Percentiles rank a stretch among this genome's conserved stretches.
phyloP scores from a whole-genome alignment of 1,140 invertebrate genomes.

The Penaeus vannamei region DNA sequence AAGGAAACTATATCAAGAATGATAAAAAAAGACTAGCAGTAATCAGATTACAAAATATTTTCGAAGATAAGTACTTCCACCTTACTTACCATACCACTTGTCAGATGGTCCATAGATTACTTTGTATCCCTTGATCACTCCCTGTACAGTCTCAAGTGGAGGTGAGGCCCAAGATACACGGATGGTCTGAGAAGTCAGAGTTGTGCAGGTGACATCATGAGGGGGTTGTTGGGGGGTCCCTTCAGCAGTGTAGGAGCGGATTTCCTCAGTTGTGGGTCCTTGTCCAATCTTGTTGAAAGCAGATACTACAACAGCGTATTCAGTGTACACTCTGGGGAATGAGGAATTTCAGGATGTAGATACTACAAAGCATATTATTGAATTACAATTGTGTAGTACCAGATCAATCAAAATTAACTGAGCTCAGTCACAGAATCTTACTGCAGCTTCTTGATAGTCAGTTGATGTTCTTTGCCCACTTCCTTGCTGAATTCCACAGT shows the following conservation, averaged over 20 bases:
- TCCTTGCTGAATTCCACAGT: conserved; percentile 93
- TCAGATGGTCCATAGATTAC: conserved; percentile 94
- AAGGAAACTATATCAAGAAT: background rate
- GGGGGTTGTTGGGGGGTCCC: conserved; percentile 94
- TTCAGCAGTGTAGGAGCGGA: conserved; percentile 92
- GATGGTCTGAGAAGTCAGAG: conserved; percentile 93
- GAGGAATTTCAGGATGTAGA: conserved; percentile 19
- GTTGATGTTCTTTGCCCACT: conserved; percentile 87
- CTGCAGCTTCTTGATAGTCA: conserved; percentile 86
- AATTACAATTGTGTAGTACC: background rate
- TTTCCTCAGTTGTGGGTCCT: conserved; percentile 90
- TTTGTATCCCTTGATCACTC: conserved; percentile 96
- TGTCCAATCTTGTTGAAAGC: conserved; percentile 95
- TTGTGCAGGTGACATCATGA: conserved; percentile 90
- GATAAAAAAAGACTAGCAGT: background rate
- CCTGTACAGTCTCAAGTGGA: conserved; percentile 89
- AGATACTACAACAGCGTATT: conserved; percentile 94
- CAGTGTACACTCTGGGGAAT: conserved; percentile 83
- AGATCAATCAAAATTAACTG: conserved; percentile 10
- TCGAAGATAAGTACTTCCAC: conserved; percentile 53
- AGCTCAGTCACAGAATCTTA: conserved; percentile 70
- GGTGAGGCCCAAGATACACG: conserved; percentile 94
- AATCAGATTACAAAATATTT: conserved; percentile 69
- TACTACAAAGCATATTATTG: background rate
- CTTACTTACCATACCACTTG: conserved; percentile 87